phyloP scores from a whole-genome alignment of 2,888 invertebrate species.

The Cantharis rustica region DNA sequence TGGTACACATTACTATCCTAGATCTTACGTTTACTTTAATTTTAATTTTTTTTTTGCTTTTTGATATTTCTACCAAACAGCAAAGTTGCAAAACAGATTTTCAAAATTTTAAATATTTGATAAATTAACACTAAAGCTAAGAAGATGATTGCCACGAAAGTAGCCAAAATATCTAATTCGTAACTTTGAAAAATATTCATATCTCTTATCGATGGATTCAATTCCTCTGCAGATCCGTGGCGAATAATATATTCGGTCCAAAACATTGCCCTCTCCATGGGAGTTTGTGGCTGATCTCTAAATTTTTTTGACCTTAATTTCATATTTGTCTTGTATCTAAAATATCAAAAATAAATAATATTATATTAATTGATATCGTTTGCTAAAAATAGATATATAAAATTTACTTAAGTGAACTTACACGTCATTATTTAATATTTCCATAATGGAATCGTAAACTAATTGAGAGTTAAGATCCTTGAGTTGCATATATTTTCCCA shows the following conservation, averaged over 20 bases:
- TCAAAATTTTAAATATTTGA: not conserved
- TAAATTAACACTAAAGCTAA: not conserved
- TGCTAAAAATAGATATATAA: no score
- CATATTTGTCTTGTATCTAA: constrained; percentile 32
- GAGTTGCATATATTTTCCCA: constrained; percentile 37
- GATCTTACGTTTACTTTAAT: no score
- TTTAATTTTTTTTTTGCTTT: not conserved
- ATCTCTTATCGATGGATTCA: constrained; percentile 18
- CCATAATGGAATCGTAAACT: constrained; percentile 33
- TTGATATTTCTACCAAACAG: not conserved
- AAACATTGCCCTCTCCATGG: constrained; percentile 29
- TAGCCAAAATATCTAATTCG: not conserved
- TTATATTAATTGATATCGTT: not conserved
- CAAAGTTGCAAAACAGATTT: not conserved
- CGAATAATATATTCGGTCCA: constrained; percentile 33
- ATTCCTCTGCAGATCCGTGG: constrained; percentile 21
- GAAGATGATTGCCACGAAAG: not conserved
- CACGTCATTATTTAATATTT: constrained; percentile 39
- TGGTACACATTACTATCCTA: no score
- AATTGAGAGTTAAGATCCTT: constrained; percentile 30
- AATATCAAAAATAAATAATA: no score
- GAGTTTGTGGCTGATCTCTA: constrained; percentile 32
- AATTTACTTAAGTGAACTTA: no score
- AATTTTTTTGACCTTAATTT: constrained; percentile 27
- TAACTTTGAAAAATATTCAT: constrained; percentile 13